Evolutionary conservation across 2,888 invertebrate genomes (phyloP).

Genomic region (Tachina lurida): DNA sequence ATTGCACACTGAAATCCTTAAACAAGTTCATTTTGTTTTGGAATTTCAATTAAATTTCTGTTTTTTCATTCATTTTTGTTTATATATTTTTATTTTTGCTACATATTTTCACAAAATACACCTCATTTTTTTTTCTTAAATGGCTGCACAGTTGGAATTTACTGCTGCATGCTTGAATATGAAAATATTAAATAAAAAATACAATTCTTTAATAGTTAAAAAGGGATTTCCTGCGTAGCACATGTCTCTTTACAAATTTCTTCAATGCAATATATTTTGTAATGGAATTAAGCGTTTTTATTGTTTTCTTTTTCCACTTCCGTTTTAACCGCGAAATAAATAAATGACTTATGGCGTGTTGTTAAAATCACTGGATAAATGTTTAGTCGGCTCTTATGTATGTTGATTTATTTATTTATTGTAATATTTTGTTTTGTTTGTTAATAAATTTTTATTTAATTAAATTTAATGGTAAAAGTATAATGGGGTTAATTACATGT

Average conservation of each 20-base stretch:
- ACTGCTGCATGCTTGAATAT: background rate
- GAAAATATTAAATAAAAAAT: slow-evolving; percentile 14
- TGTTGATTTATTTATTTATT: too few species aligned
- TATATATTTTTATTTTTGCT: background rate
- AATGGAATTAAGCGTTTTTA: too few species aligned
- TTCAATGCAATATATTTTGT: background rate
- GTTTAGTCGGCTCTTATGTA: too few species aligned
- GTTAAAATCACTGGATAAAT: too few species aligned
- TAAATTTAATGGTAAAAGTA: too few species aligned
- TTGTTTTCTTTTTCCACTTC: background rate
- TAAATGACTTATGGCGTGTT: background rate
- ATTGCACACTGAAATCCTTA: slow-evolving; percentile 32
- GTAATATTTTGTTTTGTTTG: too few species aligned
- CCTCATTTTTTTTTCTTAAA: slow-evolving; percentile 18
- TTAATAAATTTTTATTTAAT: too few species aligned
- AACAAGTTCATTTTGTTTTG: slow-evolving; percentile 23
- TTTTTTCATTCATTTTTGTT: slow-evolving; percentile 24
- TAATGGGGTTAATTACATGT: too few species aligned
- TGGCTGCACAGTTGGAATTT: slow-evolving; percentile 9
- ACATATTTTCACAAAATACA: slow-evolving; percentile 2
- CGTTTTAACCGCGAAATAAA: background rate
- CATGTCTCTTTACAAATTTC: background rate
- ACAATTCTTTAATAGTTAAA: background rate
- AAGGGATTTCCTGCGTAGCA: slow-evolving; percentile 11
- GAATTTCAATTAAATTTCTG: slow-evolving; percentile 16